Evolutionary conservation across 2,888 invertebrate genomes (phyloP).

Genomic region (Linnaemya vulpina): DNA sequence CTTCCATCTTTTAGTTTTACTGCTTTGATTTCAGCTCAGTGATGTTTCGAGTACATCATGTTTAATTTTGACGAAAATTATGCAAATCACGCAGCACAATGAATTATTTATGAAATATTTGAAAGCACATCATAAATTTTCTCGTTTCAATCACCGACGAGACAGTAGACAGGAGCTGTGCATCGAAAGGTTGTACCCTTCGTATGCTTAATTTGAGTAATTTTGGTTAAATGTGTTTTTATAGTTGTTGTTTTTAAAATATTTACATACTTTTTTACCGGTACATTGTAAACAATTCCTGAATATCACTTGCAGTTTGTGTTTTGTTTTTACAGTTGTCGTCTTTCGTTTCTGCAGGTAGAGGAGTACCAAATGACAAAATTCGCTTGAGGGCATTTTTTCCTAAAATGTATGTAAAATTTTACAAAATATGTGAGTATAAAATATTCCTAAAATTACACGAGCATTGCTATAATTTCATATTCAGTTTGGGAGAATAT

Average conservation of each 20-base stretch:
- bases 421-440: background rate
- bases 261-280: slow-evolving; percentile 57
- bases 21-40: background rate
- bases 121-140: slow-evolving; percentile 74
- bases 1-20: background rate
- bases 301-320: slow-evolving; percentile 39
- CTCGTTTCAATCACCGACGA: slow-evolving; percentile 57
- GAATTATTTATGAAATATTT: slow-evolving; percentile 74
- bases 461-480: slow-evolving; percentile 44
- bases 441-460: background rate
- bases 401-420: background rate
- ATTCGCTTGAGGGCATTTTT: slow-evolving; percentile 34
- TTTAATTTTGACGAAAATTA: slow-evolving; percentile 74
- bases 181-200: slow-evolving; percentile 65
- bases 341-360: background rate
- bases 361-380: slow-evolving; percentile 34
- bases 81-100: slow-evolving; percentile 73
- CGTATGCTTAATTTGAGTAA: slow-evolving; percentile 60
- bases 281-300: slow-evolving; percentile 50
- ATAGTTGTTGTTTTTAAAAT: slow-evolving; percentile 39
- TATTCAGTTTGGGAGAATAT: no score
- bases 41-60: slow-evolving; percentile 52
- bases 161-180: slow-evolving; percentile 45
- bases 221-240: slow-evolving; percentile 59
- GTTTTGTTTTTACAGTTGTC: background rate